Conservation (phyloP, 2,888 invertebrate species). For the Rapana venosa region DNA sequence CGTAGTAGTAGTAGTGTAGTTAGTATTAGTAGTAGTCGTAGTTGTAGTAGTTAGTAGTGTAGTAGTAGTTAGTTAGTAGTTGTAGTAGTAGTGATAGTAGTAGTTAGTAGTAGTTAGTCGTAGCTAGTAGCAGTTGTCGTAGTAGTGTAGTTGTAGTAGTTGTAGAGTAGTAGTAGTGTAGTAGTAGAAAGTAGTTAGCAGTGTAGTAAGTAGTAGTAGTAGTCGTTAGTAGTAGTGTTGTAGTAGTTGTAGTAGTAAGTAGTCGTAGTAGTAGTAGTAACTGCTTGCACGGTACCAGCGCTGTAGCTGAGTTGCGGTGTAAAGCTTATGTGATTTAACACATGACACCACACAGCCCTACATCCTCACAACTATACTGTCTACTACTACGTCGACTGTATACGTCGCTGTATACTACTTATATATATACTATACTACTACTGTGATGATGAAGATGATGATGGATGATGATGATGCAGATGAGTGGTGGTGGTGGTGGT, state of each 20-base stretch:
- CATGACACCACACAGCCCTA: no score
- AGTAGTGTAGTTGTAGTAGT: background rate
- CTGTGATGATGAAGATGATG: background rate
- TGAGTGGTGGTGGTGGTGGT: background rate
- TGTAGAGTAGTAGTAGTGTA: background rate
- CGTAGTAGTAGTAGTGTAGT: slow-evolving; percentile 10
- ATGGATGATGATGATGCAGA: background rate
- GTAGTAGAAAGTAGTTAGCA: no score
- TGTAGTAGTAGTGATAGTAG: no score
- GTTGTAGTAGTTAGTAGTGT: slow-evolving; percentile 33
- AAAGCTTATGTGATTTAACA: no score
- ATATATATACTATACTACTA: no score
- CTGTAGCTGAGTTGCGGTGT: background rate
- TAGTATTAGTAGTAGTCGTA: slow-evolving; percentile 26
- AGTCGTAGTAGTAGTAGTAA: slow-evolving; percentile 31
- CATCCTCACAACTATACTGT: no score
- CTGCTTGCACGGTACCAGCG: background rate
- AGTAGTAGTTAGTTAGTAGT: background rate
- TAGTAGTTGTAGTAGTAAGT: slow-evolving; percentile 2
- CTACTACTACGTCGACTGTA: no score
- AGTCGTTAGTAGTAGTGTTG: slow-evolving; percentile 19
- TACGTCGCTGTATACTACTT: no score
- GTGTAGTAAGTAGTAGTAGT: no score
- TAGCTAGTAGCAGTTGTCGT: no score
- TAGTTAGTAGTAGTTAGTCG: slow-evolving; percentile 25